Base-by-base conservation (phyloP, 2,888 invertebrate species). In the Polymixis flavicincta region DNA sequence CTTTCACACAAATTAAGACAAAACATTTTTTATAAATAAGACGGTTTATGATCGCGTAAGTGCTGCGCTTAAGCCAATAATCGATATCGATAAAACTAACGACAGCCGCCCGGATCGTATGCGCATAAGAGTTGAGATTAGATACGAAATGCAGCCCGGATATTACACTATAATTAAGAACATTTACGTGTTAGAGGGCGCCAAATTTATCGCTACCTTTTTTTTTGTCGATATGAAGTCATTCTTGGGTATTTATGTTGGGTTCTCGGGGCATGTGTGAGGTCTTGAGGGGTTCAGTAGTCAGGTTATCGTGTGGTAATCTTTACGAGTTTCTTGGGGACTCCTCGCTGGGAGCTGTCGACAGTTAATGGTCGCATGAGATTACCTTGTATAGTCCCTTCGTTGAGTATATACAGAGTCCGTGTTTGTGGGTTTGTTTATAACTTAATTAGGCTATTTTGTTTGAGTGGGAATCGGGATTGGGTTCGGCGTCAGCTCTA, bases 371-470 rank as follows among this genome's bases (percentile, higher is more conserved):
- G 95, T 93, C 90, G 90, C 88, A 90, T 84, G 92, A 95, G 95
- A 96, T 95, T 95, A 95, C 94, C 37, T 61, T 45, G 72, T 94
- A 92, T 90, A 88, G 89, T 89, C 86, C 83, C 78, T 88, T 88
- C 87, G 90, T 89, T 72, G 92, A 92, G 94, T 93, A 93, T 95
- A 94, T 94, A 94, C 93, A 93, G 91, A 92, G 92, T 84, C 89
- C 93, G 93, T 96, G 95, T 96, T 94, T 95, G 95, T 95, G 94
- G 96, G 92, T 95, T 95, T 94, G 95, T 96, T 96, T 96, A 96
- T 96, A 93, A 96, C 96, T 96, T 96, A 96, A 96, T 96, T 96
- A 96, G 96, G 92, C 95, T 95, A 95, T 96, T 96, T 95, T 95
- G 96, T 95, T 93, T 94, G 93, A 95, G 92, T 94, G 93, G 93